Percentiles rank a stretch among this genome's conserved stretches.
These are phyloP conservation scores for Coboldia fuscipes DNA, from an alignment of 1,140 invertebrate genomes.

Conservation along the genomic window DNA sequence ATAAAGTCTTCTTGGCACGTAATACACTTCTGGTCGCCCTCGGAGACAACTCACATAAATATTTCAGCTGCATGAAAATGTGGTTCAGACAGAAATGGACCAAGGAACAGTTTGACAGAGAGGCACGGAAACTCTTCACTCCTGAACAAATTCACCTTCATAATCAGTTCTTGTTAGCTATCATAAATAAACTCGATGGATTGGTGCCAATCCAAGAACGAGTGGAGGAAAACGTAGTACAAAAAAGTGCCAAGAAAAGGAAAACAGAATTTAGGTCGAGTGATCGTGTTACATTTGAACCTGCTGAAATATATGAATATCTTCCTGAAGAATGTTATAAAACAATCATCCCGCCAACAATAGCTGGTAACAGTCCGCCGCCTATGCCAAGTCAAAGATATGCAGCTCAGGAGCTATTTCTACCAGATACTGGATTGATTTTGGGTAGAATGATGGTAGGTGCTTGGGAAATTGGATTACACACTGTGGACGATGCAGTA, in stretches of 20 bases:
- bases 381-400: conserved; percentile 22
- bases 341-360: conserved; percentile 9
- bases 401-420: conserved; percentile 37
- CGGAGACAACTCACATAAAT: conserved; percentile 39
- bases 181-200: conserved; percentile 56
- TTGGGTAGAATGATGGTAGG: conserved; percentile 48
- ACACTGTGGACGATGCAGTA: conserved; percentile 53
- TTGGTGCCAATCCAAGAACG: conserved; percentile 24
- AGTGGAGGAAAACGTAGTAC: conserved; percentile 12
- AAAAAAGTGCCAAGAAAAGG: conserved; percentile 26
- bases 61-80: conserved; percentile 43
- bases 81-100: conserved; percentile 53
- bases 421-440: conserved; percentile 56
- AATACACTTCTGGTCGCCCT: conserved; percentile 34
- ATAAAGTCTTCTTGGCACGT: conserved; percentile 23
- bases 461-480: conserved; percentile 57
- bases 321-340: conserved; percentile 20
- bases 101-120: conserved; percentile 60
- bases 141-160: conserved; percentile 52
- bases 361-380: conserved; percentile 6
- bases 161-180: conserved; percentile 60
- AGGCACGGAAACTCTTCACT: conserved; percentile 43
- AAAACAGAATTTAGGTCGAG: conserved; percentile 32
- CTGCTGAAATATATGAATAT: conserved; percentile 28
- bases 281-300: conserved; percentile 42